These are phyloP conservation scores for Thera obeliscata DNA, from an alignment of 2,888 invertebrate genomes.

Conservation along the genomic window DNA sequence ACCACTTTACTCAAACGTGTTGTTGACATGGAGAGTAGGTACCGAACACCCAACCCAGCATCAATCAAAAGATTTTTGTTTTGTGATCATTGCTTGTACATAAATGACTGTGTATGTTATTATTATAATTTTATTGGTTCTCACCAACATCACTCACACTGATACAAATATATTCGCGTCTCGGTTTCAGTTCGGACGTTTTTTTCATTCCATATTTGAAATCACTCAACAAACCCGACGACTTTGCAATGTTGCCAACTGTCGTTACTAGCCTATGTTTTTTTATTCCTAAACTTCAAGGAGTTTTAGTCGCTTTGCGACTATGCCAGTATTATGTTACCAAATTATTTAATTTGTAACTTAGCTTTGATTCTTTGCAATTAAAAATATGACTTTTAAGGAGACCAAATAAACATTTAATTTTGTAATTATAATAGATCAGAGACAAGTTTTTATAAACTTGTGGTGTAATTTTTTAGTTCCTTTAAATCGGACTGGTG, in stretches of 20 bases:
- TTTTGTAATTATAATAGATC: too few relatives aligned
- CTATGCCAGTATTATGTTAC: not conserved
- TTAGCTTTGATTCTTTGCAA: not conserved
- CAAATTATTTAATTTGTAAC: not conserved
- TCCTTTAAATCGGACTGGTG: not conserved
- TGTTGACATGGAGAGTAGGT: not conserved
- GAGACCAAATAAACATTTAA: too few relatives aligned
- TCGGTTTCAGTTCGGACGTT: slow-evolving; percentile 63
- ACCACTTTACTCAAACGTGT: too few relatives aligned
- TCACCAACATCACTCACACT: slow-evolving; percentile 39
- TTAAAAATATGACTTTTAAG: too few relatives aligned
- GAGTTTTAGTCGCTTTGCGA: too few relatives aligned
- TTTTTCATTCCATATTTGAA: slow-evolving; percentile 55
- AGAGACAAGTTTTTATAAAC: too few relatives aligned
- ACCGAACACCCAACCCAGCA: not conserved
- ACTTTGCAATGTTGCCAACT: slow-evolving; percentile 28
- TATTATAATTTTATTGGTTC: slow-evolving; percentile 35
- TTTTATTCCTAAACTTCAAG: too few relatives aligned
- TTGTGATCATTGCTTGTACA: slow-evolving; percentile 6
- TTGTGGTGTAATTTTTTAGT: too few relatives aligned
- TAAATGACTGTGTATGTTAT: slow-evolving; percentile 4
- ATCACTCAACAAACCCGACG: slow-evolving; percentile 43
- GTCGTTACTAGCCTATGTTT: not conserved
- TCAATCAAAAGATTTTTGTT: slow-evolving; percentile 14
- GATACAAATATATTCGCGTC: slow-evolving; percentile 49